Percentiles rank a stretch among this genome's conserved stretches.
These are phyloP conservation scores for Notarius lentiginosus DNA, from an alignment of 2,113 vertebrate species.

Conservation along the genomic window DNA sequence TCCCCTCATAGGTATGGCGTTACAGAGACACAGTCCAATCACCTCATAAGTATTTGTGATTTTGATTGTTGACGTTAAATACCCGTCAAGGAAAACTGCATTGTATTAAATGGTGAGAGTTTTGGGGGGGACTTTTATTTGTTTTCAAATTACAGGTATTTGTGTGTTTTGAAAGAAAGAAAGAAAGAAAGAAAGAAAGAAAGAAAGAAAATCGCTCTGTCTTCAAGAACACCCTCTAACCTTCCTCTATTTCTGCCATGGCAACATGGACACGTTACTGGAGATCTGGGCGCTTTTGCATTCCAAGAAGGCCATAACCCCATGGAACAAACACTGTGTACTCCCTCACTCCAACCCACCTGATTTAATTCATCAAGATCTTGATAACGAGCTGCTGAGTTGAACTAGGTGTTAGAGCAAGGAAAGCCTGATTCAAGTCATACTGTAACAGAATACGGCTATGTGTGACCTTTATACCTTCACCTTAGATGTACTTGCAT, in stretches of 20 bases:
- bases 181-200: not conserved
- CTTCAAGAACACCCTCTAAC: not conserved
- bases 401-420: not conserved
- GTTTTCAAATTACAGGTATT: not conserved
- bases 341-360: not conserved
- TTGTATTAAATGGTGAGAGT: not conserved
- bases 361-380: slow-evolving; percentile 28
- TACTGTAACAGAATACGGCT: not conserved
- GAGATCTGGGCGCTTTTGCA: not conserved
- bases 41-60: not conserved
- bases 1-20: not conserved
- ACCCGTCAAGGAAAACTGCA: not conserved
- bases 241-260: slow-evolving; percentile 11
- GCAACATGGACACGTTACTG: not conserved
- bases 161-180: not conserved
- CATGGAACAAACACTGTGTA: not conserved
- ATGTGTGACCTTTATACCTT: not conserved
- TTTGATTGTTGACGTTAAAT: not conserved
- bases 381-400: slow-evolving; percentile 19
- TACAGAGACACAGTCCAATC: not conserved
- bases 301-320: not conserved
- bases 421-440: slow-evolving; percentile 1
- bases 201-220: not conserved
- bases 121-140: not conserved
- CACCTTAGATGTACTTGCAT: not conserved